A percentile compares a stretch with the other conserved stretches of the same genome.
These are phyloP conservation scores for Oncorhynchus masou DNA, from an alignment of 2,113 vertebrate genomes.

Conservation along the genomic window DNA sequence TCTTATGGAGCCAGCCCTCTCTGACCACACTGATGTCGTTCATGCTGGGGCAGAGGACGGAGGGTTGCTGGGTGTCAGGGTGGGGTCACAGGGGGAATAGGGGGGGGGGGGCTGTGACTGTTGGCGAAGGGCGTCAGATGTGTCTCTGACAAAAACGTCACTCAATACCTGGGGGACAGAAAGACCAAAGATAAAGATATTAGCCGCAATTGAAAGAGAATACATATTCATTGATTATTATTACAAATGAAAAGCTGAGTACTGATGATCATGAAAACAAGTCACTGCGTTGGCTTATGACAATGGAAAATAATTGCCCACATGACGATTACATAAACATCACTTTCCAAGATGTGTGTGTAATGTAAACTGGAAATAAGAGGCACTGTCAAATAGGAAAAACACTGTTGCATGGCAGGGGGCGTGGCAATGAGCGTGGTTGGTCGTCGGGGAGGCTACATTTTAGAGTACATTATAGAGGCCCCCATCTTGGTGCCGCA, in stretches of 20 bases:
- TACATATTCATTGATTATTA: not conserved
- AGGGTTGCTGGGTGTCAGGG: not conserved
- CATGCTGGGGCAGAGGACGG: not conserved
- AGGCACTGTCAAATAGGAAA: no score
- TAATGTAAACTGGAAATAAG: no score
- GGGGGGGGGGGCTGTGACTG: not conserved
- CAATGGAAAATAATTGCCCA: no score
- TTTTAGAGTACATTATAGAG: no score
- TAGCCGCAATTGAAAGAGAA: not conserved
- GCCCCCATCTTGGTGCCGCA: no score
- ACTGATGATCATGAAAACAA: not conserved
- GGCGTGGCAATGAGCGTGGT: no score
- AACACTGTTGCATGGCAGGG: no score
- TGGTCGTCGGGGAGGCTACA: no score
- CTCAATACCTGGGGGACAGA: not conserved
- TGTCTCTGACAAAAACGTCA: not conserved
- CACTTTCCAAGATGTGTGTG: no score
- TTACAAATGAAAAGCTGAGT: not conserved
- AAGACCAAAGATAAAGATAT: not conserved
- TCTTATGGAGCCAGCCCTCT: slow-evolving; percentile 7
- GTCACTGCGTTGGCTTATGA: not conserved
- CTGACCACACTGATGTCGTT: slow-evolving; percentile 3
- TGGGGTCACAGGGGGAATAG: not conserved
- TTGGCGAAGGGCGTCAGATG: not conserved
- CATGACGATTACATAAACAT: no score